These are phyloP conservation scores for Cosmia trapezina DNA, from an alignment of 2,888 invertebrate species.

Conservation along the genomic window DNA sequence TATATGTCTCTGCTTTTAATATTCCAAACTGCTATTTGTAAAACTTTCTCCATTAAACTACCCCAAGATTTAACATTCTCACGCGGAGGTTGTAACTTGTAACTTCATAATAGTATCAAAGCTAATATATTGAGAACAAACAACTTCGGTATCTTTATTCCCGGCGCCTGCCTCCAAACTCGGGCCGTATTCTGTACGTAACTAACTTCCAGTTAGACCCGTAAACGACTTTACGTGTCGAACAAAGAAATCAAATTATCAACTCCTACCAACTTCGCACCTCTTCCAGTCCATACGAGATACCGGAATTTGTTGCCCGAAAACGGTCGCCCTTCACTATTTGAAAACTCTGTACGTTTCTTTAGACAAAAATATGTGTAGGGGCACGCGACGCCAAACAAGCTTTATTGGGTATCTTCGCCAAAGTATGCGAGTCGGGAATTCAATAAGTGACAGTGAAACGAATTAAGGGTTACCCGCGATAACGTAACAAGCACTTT, in stretches of 20 bases:
- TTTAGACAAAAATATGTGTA: slow-evolving; percentile 83
- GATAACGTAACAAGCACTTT: slow-evolving; percentile 77
- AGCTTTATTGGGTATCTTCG: slow-evolving; percentile 88
- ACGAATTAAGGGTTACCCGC: slow-evolving; percentile 82
- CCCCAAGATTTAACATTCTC: slow-evolving; percentile 54
- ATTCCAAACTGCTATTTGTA: slow-evolving; percentile 24
- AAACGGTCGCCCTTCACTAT: slow-evolving; percentile 79
- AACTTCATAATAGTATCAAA: slow-evolving; percentile 73
- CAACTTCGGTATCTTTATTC: slow-evolving; percentile 78
- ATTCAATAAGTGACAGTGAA: slow-evolving; percentile 87
- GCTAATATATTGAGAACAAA: slow-evolving; percentile 73
- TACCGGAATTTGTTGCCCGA: slow-evolving; percentile 81
- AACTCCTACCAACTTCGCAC: slow-evolving; percentile 87
- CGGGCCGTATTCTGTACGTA: slow-evolving; percentile 79
- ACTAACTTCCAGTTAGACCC: slow-evolving; percentile 85
- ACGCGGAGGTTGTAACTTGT: slow-evolving; percentile 59
- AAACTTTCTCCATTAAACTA: slow-evolving; percentile 55
- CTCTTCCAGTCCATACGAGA: slow-evolving; percentile 81
- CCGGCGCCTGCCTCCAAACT: slow-evolving; percentile 76
- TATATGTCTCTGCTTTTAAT: slow-evolving; percentile 8
- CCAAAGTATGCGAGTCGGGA: slow-evolving; percentile 85
- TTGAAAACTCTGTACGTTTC: slow-evolving; percentile 86
- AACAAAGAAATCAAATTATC: slow-evolving; percentile 89
- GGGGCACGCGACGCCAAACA: slow-evolving; percentile 83
- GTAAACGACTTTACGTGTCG: slow-evolving; percentile 89